Evolutionary conservation across 2,797 vertebrate genomes (phyloP).

Genomic region (Hoplostethus atlanticus): DNA sequence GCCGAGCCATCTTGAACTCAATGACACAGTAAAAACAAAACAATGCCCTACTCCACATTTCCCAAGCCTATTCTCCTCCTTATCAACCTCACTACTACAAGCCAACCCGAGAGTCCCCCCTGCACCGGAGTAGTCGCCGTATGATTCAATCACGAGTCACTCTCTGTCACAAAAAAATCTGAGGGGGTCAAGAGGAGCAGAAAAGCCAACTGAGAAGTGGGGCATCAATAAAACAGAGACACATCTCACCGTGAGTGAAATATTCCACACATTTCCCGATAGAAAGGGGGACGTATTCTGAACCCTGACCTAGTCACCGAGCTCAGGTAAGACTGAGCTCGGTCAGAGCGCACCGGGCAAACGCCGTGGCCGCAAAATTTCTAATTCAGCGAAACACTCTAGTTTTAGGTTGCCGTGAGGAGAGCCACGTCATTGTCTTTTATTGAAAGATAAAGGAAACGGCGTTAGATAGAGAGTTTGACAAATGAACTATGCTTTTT

Average conservation of each 20-base stretch:
- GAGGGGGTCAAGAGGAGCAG: constrained; percentile 18
- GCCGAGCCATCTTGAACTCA: constrained; percentile 26
- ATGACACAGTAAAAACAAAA: constrained; percentile 28
- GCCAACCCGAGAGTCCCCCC: constrained; percentile 36
- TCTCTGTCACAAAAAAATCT: not conserved
- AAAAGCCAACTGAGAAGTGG: constrained; percentile 45
- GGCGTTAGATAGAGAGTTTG: constrained; percentile 39
- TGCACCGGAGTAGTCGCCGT: constrained; percentile 19
- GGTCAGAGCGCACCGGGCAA: constrained; percentile 12
- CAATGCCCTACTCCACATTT: constrained; percentile 16
- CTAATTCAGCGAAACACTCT: constrained; percentile 8
- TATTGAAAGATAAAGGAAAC: constrained; percentile 38
- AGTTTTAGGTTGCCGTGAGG: constrained; percentile 22
- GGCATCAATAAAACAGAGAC: constrained; percentile 68
- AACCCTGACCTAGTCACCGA: not conserved
- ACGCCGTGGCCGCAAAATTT: not conserved
- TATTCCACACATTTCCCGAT: constrained; percentile 16
- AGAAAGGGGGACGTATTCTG: constrained; percentile 23
- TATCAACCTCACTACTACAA: constrained; percentile 27
- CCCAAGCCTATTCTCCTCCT: constrained; percentile 25
- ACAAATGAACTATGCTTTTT: constrained; percentile 45
- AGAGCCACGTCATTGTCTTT: constrained; percentile 29
- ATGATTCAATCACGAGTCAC: constrained; percentile 59
- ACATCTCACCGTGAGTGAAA: constrained; percentile 62
- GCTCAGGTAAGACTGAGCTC: constrained; percentile 13